Base-by-base conservation (phyloP, 2,113 vertebrate species). In the Rhizomys pruinosus region DNA sequence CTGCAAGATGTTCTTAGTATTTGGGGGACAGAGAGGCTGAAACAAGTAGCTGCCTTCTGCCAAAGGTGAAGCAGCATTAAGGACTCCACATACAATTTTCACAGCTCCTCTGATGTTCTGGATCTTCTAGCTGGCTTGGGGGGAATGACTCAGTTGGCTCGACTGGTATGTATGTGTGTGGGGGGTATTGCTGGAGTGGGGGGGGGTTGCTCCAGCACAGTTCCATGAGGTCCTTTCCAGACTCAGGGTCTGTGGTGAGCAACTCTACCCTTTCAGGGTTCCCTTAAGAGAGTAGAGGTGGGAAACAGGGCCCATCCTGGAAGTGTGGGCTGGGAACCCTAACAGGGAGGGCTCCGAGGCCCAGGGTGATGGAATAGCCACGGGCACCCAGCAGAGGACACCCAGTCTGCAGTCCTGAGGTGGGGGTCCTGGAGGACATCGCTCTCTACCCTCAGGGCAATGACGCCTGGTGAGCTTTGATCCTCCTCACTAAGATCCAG, bases 351-450 rank as follows among this genome's bases (percentile, higher is more conserved):
- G 39, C 13, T 22, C 74, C 13, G 19, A 22, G 59, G 63, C 74
- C 69, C 15, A 3, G 32, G 73, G 2, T 22, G 69, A 39, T 0
- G 19, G 19, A 9, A 42, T 9, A 23, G 22, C 34, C 29, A 11
- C 3, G 22, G 15, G 13, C 84, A 34, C 17, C 13, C 19, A 7
- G 32, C 1, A 39, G 34, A 55, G 47, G 1, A 0, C n/a, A n/a
- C 61, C 42, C 10, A 74, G 34, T 61, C 86, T 57, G 68, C 39
- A 64, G 57, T 32, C 55, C 68, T 10, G 13, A 61, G 22, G 7
- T 1, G 3, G 37, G 22, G 34, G 8, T 68, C 52, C 29, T 13
- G 7, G 57, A 20, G 12, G 66, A 52, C 19, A 2, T 5, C 0
- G 1, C 15, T 9, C 19, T 12, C 29, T 44, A 27, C 66, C 47